Percentiles rank a stretch among this genome's conserved stretches.
These are phyloP conservation scores for Anarhynchus alexandrinus DNA, from an alignment of 2,113 vertebrate genomes.

Conservation along the genomic window DNA sequence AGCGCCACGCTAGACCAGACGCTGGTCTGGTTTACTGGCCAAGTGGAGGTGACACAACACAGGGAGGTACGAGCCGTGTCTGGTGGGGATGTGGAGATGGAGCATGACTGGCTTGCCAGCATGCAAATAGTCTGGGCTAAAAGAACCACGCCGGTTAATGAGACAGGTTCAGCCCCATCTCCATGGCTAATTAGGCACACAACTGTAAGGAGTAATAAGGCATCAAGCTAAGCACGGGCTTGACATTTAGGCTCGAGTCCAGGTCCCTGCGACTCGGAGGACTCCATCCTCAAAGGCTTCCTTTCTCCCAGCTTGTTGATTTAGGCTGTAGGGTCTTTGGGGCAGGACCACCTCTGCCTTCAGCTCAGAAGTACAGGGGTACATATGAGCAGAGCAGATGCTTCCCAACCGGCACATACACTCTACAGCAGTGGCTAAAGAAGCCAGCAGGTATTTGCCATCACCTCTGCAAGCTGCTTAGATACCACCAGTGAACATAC, in stretches of 20 bases:
- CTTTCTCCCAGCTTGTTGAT: not conserved
- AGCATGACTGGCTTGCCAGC: not conserved
- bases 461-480: not conserved
- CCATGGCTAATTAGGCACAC: not conserved
- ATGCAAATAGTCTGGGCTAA: not conserved
- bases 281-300: not conserved
- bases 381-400: not conserved
- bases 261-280: not conserved
- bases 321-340: not conserved
- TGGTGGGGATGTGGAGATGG: not conserved
- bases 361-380: not conserved
- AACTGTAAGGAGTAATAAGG: not conserved
- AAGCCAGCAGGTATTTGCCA: not conserved
- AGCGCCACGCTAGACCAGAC: not conserved
- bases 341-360: not conserved
- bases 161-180: not conserved
- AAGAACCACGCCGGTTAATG: accelerated
- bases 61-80: accelerated
- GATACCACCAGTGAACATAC: not conserved
- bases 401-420: not conserved
- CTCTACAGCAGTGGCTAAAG: not conserved
- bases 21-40: not conserved
- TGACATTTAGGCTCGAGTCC: not conserved
- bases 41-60: not conserved
- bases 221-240: not conserved